These are phyloP conservation scores for Oscheius sp. DNA, from an alignment of 1,140 invertebrate species.

Conservation along the genomic window DNA sequence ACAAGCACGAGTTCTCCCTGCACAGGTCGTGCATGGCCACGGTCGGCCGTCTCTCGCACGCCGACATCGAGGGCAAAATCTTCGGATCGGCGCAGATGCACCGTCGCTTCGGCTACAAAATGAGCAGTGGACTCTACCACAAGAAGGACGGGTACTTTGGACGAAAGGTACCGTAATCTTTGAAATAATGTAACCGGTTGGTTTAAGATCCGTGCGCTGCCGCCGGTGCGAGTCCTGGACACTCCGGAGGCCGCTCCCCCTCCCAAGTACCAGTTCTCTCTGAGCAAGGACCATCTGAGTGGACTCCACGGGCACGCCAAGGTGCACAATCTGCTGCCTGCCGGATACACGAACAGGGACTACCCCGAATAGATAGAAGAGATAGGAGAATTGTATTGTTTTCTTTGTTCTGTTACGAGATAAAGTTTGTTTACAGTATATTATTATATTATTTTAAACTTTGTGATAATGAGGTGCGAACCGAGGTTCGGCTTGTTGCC, in stretches of 20 bases:
- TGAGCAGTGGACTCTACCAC: conserved; percentile 87
- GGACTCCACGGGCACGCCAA: conserved; percentile 35
- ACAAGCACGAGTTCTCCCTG: conserved; percentile 79
- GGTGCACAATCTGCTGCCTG: conserved; percentile 39
- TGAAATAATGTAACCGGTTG: background rate
- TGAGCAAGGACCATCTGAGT: conserved; percentile 43
- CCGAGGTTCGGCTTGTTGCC: background rate
- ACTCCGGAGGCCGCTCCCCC: conserved; percentile 33
- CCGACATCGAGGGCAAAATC: conserved; percentile 67
- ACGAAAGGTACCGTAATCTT: conserved; percentile 74
- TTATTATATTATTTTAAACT: too few species aligned
- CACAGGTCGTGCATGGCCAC: conserved; percentile 81
- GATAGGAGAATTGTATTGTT: conserved; percentile 1
- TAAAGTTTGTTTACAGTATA: background rate
- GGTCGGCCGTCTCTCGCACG: conserved; percentile 82
- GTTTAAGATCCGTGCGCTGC: conserved; percentile 74
- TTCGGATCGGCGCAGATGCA: conserved; percentile 59
- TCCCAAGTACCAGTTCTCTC: conserved; percentile 48
- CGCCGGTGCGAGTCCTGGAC: conserved; percentile 58
- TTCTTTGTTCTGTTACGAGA: background rate
- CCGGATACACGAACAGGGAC: conserved; percentile 39
- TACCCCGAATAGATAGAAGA: conserved; percentile 29
- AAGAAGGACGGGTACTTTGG: conserved; percentile 83
- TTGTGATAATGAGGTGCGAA: too few species aligned
- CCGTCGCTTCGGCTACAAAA: conserved; percentile 57